Base-by-base conservation (phyloP, 2,797 vertebrate species). In the Sebastes baramenuke region DNA sequence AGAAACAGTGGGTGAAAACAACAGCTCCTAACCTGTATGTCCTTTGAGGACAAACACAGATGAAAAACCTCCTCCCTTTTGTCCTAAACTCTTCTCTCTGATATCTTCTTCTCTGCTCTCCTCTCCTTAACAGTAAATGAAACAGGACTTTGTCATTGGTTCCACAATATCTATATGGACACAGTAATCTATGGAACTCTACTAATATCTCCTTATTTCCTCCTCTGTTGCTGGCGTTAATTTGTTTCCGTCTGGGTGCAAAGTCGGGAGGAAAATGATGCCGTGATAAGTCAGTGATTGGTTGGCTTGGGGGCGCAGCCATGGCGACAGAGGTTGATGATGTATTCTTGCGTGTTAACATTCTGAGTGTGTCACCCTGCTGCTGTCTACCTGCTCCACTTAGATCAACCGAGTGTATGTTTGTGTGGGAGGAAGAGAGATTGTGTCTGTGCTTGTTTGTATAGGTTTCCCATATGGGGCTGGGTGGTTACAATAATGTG, bases 291-390 rank as follows among this genome's bases (percentile, higher is more conserved):
- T 66, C 67, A 2, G n/a, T 65, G 82, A 86, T 81, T 75, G 75
- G 72, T 82, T 73, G 55, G 72, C 73, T 81, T 67, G 42, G 74
- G 77, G 84, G 74, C 27, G 81, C 60, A 78, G 76, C 82, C 75
- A 75, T 83, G 73, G 86, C 6, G 38, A 89, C 80, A 55, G 80
- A 79, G 79, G 80, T 84, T 87, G 90, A 77, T 87, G 79, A 88
- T 86, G 80, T 83, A 78, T 85, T 76, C 60, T 34, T 32, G 34
- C 25, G 14, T 67, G 84, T 92, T 92, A 91, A 68, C 88, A 92
- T 93, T 88, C 85, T 2, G 61, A 72, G 78, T 73, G 77, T 76
- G 86, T 91, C 86, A 64, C 83, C 83, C 79, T 70, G 75, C 79
- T 72, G 75, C 79, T 67, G 78, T 85, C 84, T 88, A 87, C 80